phyloP scores from a whole-genome alignment of 35 echinoderm and acorn worm genomes.

The Anneissia japonica region DNA sequence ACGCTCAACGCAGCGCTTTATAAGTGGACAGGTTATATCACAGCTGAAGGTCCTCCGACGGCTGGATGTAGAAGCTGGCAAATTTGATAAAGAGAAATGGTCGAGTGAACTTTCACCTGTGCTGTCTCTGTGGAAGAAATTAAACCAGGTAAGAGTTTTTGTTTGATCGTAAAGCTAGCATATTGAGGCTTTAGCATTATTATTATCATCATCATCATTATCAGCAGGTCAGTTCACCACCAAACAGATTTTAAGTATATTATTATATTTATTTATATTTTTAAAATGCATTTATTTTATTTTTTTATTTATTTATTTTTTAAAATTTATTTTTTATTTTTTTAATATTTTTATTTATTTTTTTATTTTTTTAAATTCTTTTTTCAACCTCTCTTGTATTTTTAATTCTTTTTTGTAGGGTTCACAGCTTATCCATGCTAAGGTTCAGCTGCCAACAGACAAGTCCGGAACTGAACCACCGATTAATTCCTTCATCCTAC shows the following conservation, averaged over 20 bases:
- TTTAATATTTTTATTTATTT: too few relatives aligned
- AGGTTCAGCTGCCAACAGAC: conserved; percentile 70
- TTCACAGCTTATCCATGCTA: conserved; percentile 66
- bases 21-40: conserved; percentile 88
- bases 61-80: conserved; percentile 78
- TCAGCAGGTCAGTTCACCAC: too few relatives aligned
- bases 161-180: too few relatives aligned
- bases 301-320: too few relatives aligned
- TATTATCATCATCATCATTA: too few relatives aligned
- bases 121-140: conserved; percentile 93
- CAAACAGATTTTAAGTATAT: too few relatives aligned
- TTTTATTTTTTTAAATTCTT: too few relatives aligned
- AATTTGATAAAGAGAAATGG: conserved; percentile 97
- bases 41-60: conserved; percentile 85
- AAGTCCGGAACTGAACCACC: conserved; percentile 60
- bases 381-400: too few relatives aligned
- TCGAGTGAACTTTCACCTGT: conserved; percentile 80
- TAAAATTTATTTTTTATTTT: too few relatives aligned
- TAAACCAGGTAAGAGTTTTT: conserved; percentile 74
- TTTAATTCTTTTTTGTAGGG: conserved; percentile 54
- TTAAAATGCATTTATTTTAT: too few relatives aligned
- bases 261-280: too few relatives aligned
- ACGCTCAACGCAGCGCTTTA: conserved; percentile 77
- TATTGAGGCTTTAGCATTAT: too few relatives aligned
- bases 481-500: conserved; percentile 79